phyloP scores from a whole-genome alignment of 2,888 invertebrate species.

The Agrotis exclamationis region DNA sequence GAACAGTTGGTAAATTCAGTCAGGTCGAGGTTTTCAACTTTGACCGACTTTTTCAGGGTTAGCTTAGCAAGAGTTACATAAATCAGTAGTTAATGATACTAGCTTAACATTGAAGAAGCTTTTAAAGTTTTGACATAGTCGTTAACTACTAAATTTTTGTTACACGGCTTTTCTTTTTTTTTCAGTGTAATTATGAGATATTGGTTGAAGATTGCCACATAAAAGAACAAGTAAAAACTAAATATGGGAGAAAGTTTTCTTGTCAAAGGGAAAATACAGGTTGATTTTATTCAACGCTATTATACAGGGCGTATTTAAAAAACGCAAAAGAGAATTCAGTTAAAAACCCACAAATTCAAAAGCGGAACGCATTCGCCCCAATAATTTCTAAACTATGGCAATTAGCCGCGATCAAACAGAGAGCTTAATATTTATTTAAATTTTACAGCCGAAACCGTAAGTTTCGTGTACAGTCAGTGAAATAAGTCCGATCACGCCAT shows the following conservation, averaged over 20 bases:
- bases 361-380: conserved; percentile 46
- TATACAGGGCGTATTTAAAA: conserved; percentile 1
- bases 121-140: background rate
- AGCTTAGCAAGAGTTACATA: conserved; percentile 23
- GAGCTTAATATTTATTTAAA: conserved; percentile 77
- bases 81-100: conserved; percentile 27
- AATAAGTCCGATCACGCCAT: conserved; percentile 81
- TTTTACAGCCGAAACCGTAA: conserved; percentile 78
- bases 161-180: too few relatives aligned
- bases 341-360: conserved; percentile 27
- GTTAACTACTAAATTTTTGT: background rate
- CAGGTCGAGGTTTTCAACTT: conserved; percentile 47
- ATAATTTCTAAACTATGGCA: conserved; percentile 68
- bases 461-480: conserved; percentile 76
- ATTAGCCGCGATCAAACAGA: conserved; percentile 73
- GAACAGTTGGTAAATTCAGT: conserved; percentile 13
- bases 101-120: conserved; percentile 12
- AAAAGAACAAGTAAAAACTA: too few relatives aligned
- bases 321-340: background rate
- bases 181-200: too few relatives aligned
- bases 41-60: conserved; percentile 45
- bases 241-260: too few relatives aligned
- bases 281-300: background rate
- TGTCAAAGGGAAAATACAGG: too few relatives aligned
- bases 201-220: too few relatives aligned